A percentile compares a stretch with the other conserved stretches of the same genome.
Conservation (phyloP, 2,797 vertebrate genomes). For the Diglossa cyanea region DNA sequence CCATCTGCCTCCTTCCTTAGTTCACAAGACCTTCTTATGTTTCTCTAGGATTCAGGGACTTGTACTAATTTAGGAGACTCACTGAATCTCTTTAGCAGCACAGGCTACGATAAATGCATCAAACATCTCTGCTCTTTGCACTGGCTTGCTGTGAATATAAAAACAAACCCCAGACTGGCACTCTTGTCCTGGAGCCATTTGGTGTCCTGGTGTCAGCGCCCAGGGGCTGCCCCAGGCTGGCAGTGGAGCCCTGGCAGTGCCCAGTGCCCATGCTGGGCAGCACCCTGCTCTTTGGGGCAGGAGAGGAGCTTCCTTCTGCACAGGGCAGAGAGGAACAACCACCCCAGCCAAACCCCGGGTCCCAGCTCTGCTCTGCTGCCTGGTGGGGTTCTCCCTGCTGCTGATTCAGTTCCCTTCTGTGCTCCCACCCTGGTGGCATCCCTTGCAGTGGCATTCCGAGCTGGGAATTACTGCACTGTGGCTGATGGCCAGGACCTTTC, state of each 20-base stretch:
- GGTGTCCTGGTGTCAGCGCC: background rate
- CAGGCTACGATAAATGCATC: background rate
- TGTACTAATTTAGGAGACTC: background rate
- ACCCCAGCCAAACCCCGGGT: accelerated
- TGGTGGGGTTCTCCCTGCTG: background rate
- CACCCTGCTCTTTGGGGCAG: accelerated
- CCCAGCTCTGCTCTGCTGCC: background rate
- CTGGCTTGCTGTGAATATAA: background rate
- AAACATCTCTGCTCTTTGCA: background rate
- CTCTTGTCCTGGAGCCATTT: background rate
- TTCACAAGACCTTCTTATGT: background rate
- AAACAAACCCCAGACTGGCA: background rate
- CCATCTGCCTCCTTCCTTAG: background rate
- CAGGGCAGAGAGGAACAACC: background rate
- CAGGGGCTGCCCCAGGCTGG: background rate
- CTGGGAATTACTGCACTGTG: background rate
- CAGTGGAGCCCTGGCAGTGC: background rate
- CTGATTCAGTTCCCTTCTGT: background rate
- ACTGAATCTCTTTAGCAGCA: conserved; percentile 10
- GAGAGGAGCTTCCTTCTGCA: background rate
- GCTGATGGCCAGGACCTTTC: background rate
- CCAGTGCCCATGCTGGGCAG: background rate
- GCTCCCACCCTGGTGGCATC: background rate
- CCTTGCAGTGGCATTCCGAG: background rate
- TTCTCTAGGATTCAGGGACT: background rate